These are phyloP conservation scores for Oligia latruncula DNA, from an alignment of 2,888 invertebrate species.

Conservation along the genomic window DNA sequence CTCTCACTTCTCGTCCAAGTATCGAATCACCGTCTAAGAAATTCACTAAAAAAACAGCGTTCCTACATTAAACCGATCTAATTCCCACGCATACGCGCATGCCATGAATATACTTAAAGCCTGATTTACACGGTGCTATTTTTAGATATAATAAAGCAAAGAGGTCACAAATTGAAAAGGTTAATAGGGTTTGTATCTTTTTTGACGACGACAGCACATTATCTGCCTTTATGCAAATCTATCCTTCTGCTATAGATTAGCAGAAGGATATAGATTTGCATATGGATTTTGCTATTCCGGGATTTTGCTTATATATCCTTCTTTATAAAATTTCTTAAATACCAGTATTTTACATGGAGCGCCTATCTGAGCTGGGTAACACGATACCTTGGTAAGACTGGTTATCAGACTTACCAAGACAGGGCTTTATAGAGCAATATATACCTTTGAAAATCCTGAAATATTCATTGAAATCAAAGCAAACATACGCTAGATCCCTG, in stretches of 20 bases:
- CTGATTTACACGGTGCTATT: not conserved
- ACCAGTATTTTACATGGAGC: not conserved
- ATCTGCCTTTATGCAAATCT: too few species aligned
- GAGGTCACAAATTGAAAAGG: too few species aligned
- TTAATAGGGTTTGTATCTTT: too few species aligned
- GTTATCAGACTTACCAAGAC: not conserved
- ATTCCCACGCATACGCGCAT: not conserved
- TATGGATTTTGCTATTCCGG: too few species aligned
- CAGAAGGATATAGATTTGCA: too few species aligned
- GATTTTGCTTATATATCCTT: too few species aligned
- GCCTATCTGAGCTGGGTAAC: not conserved
- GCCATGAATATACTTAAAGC: not conserved
- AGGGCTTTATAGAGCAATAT: not conserved
- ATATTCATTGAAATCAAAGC: conserved; percentile 5
- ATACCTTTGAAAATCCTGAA: not conserved
- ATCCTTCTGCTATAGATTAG: too few species aligned
- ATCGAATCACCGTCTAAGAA: not conserved
- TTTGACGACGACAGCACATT: too few species aligned
- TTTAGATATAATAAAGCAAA: too few species aligned
- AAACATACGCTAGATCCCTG: not conserved
- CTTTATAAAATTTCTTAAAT: too few species aligned
- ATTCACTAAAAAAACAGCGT: not conserved
- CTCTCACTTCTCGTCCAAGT: not conserved
- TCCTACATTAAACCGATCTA: not conserved
- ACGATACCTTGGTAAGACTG: not conserved